Percentiles rank a stretch among this genome's conserved stretches.
phyloP scores from a whole-genome alignment of 2,797 vertebrate genomes.

The Pseudomugil tenellus region DNA sequence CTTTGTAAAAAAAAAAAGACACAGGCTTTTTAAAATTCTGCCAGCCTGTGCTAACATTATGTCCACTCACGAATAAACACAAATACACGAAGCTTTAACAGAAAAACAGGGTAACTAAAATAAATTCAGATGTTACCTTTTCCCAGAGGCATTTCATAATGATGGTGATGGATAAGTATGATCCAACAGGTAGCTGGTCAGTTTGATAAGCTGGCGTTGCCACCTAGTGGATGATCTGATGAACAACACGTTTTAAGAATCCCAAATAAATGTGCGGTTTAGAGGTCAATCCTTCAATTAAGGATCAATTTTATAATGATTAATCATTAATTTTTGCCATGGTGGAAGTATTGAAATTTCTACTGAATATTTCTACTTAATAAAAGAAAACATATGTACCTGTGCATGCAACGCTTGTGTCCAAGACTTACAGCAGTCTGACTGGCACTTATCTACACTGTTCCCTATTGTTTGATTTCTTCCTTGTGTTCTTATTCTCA shows the following conservation, averaged over 20 bases:
- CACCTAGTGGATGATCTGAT: constrained; percentile 48
- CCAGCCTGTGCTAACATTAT: not conserved
- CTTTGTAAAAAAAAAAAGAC: not conserved
- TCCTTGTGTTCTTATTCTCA: too few species aligned
- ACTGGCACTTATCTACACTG: too few species aligned
- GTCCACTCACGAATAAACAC: not conserved
- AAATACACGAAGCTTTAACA: not conserved
- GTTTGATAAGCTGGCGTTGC: constrained; percentile 26
- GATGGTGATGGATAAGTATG: not conserved
- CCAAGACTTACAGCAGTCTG: too few species aligned
- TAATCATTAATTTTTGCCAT: too few species aligned
- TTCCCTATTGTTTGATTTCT: too few species aligned
- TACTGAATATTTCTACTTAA: too few species aligned
- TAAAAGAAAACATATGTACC: too few species aligned
- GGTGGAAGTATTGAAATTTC: too few species aligned
- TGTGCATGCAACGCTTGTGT: too few species aligned
- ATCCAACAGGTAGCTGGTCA: constrained; percentile 60
- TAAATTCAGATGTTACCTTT: not conserved
- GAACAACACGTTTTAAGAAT: constrained; percentile 10
- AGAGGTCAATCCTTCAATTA: too few species aligned
- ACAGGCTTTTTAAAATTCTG: not conserved
- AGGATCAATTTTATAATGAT: too few species aligned
- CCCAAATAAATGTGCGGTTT: not conserved
- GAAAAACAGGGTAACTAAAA: not conserved
- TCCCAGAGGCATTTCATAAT: too few species aligned